phyloP scores from a whole-genome alignment of 2,113 vertebrate genomes.

The Rhabdornis inornatus region DNA sequence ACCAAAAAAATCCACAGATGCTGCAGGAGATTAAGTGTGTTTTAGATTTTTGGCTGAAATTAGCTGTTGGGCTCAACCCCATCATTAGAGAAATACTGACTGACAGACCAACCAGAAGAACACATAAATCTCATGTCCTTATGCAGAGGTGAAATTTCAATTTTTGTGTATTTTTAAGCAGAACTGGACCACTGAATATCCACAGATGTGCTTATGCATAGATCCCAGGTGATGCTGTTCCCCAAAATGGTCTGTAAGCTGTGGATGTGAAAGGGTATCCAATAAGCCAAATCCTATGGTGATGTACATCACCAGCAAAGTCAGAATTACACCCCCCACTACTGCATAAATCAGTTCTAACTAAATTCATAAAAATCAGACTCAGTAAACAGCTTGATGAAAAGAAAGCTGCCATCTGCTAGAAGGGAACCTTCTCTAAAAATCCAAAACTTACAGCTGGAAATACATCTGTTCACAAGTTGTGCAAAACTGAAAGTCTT shows the following conservation, averaged over 20 bases:
- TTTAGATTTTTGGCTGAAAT: neutral
- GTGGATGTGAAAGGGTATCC: neutral
- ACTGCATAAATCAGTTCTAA: neutral
- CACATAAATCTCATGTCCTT: neutral
- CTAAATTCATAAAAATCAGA: neutral
- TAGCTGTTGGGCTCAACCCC: neutral
- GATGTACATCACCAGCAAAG: neutral
- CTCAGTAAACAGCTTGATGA: neutral
- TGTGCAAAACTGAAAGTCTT: neutral
- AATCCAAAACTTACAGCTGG: neutral
- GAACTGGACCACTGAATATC: neutral
- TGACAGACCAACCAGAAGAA: neutral
- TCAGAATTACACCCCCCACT: neutral
- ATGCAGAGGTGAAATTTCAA: neutral
- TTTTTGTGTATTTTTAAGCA: neutral
- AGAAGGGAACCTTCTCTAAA: neutral
- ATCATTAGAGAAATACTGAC: neutral
- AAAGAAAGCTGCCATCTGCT: neutral
- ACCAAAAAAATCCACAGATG: neutral
- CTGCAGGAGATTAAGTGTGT: neutral
- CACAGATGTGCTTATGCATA: neutral
- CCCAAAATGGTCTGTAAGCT: neutral
- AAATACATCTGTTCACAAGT: neutral
- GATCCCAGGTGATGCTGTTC: neutral
- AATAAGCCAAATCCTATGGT: neutral